Evolutionary conservation across 1,140 invertebrate species (phyloP).

Genomic region (Ceratitis capitata): DNA sequence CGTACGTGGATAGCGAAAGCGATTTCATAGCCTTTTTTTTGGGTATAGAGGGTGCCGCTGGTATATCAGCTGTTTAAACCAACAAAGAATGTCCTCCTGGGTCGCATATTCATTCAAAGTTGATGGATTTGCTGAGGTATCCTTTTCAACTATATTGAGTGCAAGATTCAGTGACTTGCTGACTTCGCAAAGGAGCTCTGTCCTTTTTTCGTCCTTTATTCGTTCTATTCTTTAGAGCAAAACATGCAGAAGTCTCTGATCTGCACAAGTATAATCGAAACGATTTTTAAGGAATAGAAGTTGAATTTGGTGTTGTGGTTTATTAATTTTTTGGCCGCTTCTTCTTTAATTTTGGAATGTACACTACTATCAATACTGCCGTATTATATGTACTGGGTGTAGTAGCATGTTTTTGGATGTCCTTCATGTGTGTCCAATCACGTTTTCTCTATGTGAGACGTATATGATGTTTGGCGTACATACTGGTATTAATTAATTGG

Average conservation of each 20-base stretch:
- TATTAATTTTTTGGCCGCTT: background rate
- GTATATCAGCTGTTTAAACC: no score
- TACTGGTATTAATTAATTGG: no score
- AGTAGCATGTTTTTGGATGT: background rate
- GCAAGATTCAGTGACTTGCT: background rate
- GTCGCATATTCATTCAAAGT: background rate
- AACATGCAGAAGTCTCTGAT: no score
- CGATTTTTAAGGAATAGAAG: background rate
- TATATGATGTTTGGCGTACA: no score
- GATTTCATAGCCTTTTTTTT: no score
- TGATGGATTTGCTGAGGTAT: background rate
- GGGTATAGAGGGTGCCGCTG: no score
- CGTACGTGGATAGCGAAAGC: background rate
- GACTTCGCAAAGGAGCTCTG: background rate
- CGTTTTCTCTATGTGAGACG: background rate
- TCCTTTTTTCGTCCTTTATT: background rate
- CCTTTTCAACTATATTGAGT: background rate
- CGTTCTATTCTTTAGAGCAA: background rate
- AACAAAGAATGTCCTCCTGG: background rate
- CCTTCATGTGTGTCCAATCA: background rate
- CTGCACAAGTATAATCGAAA: no score
- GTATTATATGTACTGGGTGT: no score
- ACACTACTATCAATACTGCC: no score
- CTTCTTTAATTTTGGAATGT: no score
- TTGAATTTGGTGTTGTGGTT: background rate